These are phyloP conservation scores for Pterocles orientalis DNA, from an alignment of 2,113 vertebrate species.

Conservation along the genomic window DNA sequence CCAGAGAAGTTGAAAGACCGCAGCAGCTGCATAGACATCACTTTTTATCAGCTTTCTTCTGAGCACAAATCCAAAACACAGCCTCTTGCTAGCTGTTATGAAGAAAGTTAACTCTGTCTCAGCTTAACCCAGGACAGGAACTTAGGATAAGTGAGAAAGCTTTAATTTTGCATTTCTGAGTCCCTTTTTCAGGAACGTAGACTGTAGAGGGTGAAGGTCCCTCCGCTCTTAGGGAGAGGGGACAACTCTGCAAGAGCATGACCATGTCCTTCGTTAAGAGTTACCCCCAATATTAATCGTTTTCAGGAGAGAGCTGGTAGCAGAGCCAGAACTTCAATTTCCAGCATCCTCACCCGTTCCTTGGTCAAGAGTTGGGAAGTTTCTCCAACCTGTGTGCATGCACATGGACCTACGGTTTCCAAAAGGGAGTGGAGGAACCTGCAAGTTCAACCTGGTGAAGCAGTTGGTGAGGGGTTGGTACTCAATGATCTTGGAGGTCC, in stretches of 20 bases:
- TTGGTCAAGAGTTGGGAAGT: accelerated
- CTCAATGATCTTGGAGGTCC: too few species aligned
- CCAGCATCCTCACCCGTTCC: background rate
- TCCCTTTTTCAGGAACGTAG: background rate
- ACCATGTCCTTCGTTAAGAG: accelerated
- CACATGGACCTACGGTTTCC: background rate
- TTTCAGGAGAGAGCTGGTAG: background rate
- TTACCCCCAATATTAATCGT: background rate
- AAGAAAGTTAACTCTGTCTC: too few species aligned
- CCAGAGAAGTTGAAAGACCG: too few species aligned
- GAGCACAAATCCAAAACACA: too few species aligned
- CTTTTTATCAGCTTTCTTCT: too few species aligned
- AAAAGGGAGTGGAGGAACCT: background rate
- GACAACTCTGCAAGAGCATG: accelerated
- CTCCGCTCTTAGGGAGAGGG: background rate
- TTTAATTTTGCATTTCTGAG: background rate
- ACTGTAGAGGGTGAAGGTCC: background rate
- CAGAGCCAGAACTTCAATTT: background rate
- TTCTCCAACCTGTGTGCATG: accelerated
- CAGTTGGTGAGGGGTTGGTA: background rate
- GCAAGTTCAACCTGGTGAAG: background rate
- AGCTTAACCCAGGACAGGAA: background rate
- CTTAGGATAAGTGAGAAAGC: background rate
- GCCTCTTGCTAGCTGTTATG: too few species aligned
- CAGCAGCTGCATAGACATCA: too few species aligned